Base-by-base conservation (phyloP, 2,113 vertebrate genomes). In the Daboia siamensis region DNA sequence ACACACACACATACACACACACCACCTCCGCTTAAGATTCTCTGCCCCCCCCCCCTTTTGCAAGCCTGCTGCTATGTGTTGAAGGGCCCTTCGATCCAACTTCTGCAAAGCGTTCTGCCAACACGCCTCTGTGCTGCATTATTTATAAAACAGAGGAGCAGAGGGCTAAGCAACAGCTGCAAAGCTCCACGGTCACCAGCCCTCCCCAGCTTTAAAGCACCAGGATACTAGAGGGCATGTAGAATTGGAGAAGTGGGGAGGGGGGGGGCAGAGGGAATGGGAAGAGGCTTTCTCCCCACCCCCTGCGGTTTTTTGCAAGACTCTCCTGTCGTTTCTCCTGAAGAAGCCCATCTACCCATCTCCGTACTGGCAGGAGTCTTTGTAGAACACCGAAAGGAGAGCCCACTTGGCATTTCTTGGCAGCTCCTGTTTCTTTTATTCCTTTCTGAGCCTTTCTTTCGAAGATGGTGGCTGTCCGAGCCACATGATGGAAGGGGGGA, bases 111-210 rank as follows among this genome's bases (percentile, higher is more conserved):
- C 54, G 10, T 61, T 57, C 94, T 95, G 96, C 94, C 96, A 96
- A 52, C 90, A 2, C 88, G 88, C 96, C 95, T 92, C 11, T 64
- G 88, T 10, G 89, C 96, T 96, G 97, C 96, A 97, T 97, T 97
- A 97, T 97, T 97, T 97, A 97, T 97, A 96, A 97, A 97, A 94
- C 26, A 15, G 95, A 92, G 94, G 92, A 95, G 88, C 96, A 93
- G 84, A 54, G 94, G 93, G 94, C 55, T 88, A 87, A 80, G 96
- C 92, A 86, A 96, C 96, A 97, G 97, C 97, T 97, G 97, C 93
- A 87, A 92, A 90, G 87, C 87, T 92, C 96, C 95, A 21, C 57
- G 93, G 1, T 21, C 61, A 91, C 92, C 95, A 95, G 91, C 94
- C 95, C 95, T 95, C 94, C 96, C 95, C 64, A 0, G 56, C 2